phyloP scores from a whole-genome alignment of 2,113 vertebrate genomes.

The Emydocephalus ijimae region DNA sequence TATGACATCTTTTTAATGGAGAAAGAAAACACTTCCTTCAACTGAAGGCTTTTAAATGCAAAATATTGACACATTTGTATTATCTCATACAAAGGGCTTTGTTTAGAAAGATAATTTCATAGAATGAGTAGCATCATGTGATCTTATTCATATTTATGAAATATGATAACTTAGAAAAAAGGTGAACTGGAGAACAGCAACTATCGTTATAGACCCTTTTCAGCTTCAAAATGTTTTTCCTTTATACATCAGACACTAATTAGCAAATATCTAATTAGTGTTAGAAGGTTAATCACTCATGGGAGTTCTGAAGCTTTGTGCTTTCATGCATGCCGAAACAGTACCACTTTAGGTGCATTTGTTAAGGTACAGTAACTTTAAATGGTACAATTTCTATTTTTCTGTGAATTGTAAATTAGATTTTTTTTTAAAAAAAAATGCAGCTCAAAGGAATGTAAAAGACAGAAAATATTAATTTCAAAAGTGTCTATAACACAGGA shows the following conservation, averaged over 20 bases:
- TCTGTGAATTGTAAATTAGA: conserved; percentile 59
- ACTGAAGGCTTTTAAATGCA: conserved; percentile 75
- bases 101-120: conserved; percentile 72
- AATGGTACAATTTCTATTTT: conserved; percentile 72
- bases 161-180: conserved; percentile 78
- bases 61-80: conserved; percentile 81
- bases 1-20: conserved; percentile 75
- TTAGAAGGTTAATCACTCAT: conserved; percentile 91
- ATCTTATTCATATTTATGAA: conserved; percentile 86
- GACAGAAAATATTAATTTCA: conserved; percentile 21
- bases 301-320: conserved; percentile 82
- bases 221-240: conserved; percentile 89
- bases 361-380: conserved; percentile 81
- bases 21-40: conserved; percentile 67
- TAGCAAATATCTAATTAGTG: conserved; percentile 96
- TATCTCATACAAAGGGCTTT: conserved; percentile 75
- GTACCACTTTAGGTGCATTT: conserved; percentile 76
- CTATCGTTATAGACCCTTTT: conserved; percentile 80
- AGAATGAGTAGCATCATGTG: conserved; percentile 74
- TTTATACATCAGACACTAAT: conserved; percentile 92
- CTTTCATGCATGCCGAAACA: conserved; percentile 76
- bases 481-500: neutral
- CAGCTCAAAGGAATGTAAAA: conserved; percentile 40
- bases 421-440: conserved; percentile 45
- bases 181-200: conserved; percentile 71